These are phyloP conservation scores for Artemia sp. DNA, from an alignment of 2,888 invertebrate genomes.

Conservation along the genomic window DNA sequence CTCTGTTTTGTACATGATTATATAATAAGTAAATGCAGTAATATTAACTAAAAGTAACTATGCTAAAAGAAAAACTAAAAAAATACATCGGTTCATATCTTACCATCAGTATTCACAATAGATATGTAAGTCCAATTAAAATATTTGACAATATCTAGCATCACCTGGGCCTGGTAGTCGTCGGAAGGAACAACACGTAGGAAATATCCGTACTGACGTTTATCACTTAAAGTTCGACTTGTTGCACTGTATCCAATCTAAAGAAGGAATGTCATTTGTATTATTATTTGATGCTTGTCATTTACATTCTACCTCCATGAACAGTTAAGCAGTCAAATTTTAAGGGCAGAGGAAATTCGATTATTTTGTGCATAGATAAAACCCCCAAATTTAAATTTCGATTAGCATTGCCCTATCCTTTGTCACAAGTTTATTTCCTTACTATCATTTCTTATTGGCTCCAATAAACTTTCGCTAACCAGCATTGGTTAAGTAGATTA, in stretches of 20 bases:
- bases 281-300: too few species aligned
- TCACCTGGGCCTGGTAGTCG: constrained; percentile 53
- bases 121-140: constrained; percentile 65
- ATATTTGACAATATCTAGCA: constrained; percentile 46
- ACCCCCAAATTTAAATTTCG: too few species aligned
- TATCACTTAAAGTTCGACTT: constrained; percentile 53
- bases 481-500: too few species aligned
- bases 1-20: too few species aligned
- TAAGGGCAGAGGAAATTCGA: too few species aligned
- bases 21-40: background rate
- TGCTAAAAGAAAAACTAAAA: background rate
- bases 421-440: too few species aligned
- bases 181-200: constrained; percentile 60
- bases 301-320: too few species aligned
- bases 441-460: too few species aligned
- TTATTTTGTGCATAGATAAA: too few species aligned
- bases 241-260: constrained; percentile 64
- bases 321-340: too few species aligned
- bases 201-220: constrained; percentile 55
- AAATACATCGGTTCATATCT: constrained; percentile 28
- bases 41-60: background rate
- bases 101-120: constrained; percentile 55
- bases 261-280: background rate
- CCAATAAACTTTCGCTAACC: too few species aligned
- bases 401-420: too few species aligned